These are phyloP conservation scores for Ciconia stormi DNA, from an alignment of 2,113 vertebrate species.

Conservation along the genomic window DNA sequence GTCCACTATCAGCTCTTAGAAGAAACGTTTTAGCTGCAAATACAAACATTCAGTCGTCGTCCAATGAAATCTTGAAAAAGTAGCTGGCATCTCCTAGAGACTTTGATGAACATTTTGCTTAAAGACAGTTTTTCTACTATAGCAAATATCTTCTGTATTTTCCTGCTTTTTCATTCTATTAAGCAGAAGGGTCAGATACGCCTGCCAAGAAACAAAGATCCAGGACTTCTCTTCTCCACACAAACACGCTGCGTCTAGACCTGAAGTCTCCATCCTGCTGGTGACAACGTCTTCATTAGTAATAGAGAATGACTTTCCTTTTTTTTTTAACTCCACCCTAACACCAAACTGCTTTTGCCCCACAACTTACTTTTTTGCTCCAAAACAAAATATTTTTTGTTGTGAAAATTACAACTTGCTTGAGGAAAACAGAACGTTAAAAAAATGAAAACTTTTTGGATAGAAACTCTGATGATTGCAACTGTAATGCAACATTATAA, in stretches of 20 bases:
- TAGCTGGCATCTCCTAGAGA: not conserved
- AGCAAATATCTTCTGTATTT: not conserved
- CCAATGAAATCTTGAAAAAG: not conserved
- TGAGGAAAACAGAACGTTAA: not conserved
- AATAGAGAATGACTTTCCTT: not conserved
- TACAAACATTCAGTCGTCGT: not conserved
- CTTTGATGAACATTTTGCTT: not conserved
- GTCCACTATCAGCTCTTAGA: not conserved
- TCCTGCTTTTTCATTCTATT: not conserved
- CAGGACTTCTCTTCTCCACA: not conserved
- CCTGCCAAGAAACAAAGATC: not conserved
- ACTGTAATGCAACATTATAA: fast-evolving
- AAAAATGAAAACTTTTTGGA: not conserved
- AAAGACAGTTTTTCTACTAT: not conserved
- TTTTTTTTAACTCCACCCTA: not conserved
- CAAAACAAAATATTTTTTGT: not conserved
- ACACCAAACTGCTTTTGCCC: not conserved
- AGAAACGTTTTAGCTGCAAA: not conserved
- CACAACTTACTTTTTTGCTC: not conserved
- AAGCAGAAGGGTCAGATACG: not conserved
- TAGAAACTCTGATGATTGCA: not conserved
- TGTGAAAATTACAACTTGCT: not conserved
- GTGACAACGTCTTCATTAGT: not conserved
- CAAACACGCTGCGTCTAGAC: not conserved
- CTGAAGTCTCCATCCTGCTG: not conserved